Evolutionary conservation across 2,888 invertebrate genomes (phyloP).

Genomic region (Dryobota labecula): DNA sequence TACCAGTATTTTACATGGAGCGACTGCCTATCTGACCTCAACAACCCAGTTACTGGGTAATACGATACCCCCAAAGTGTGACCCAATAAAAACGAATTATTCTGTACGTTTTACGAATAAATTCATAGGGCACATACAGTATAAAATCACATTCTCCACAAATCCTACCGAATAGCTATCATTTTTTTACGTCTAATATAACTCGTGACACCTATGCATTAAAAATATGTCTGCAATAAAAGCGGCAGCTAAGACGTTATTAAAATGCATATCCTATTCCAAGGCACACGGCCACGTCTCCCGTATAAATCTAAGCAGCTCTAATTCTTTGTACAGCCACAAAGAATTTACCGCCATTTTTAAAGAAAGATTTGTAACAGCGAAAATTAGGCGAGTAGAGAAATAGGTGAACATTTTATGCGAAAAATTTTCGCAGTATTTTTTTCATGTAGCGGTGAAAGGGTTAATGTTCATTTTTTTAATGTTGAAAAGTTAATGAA

Average conservation of each 20-base stretch:
- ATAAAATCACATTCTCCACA: conserved; percentile 21
- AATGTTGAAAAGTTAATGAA: not conserved
- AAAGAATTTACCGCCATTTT: conserved; percentile 52
- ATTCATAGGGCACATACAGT: not conserved
- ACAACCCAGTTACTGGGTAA: too few species aligned
- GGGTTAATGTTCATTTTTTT: conserved; percentile 31
- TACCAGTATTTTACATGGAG: too few species aligned
- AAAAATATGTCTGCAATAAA: conserved; percentile 66
- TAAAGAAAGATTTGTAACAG: conserved; percentile 59
- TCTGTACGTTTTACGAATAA: conserved; percentile 20
- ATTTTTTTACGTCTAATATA: conserved; percentile 51
- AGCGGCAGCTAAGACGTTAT: conserved; percentile 59
- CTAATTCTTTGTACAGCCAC: conserved; percentile 70
- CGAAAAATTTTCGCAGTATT: conserved; percentile 35
- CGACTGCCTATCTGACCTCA: too few species aligned
- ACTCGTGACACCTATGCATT: conserved; percentile 58
- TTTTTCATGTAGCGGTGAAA: conserved; percentile 29
- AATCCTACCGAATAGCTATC: conserved; percentile 21
- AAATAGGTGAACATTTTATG: conserved; percentile 54
- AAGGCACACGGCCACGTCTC: conserved; percentile 63
- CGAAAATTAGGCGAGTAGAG: conserved; percentile 62
- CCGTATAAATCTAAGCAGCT: conserved; percentile 70
- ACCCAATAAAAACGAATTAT: not conserved
- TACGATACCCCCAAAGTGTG: too few species aligned
- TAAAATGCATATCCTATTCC: conserved; percentile 73